Percentiles rank a stretch among this genome's conserved stretches.
Evolutionary conservation across 2,113 vertebrate species (phyloP).

Genomic region (Podarcis cretensis): DNA sequence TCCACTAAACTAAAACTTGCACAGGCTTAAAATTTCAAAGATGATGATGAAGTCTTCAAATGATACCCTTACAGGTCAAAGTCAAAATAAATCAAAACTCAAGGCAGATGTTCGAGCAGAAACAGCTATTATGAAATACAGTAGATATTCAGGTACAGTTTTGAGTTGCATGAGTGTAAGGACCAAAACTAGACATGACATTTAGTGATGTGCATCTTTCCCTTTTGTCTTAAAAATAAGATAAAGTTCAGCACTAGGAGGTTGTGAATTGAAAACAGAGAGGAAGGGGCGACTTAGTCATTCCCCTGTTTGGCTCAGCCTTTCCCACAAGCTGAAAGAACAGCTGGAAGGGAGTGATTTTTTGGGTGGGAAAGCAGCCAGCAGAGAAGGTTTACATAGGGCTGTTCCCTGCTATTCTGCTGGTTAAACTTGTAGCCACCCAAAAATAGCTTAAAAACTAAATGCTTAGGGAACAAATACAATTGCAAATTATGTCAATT

Average conservation of each 20-base stretch:
- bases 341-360: background rate
- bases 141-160: background rate
- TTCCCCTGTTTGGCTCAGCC: background rate
- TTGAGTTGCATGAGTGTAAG: background rate
- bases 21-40: background rate
- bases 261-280: background rate
- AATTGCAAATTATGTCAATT: background rate
- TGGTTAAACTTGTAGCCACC: background rate
- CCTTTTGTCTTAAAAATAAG: background rate
- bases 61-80: background rate
- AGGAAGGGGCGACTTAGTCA: background rate
- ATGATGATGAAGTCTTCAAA: background rate
- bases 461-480: background rate
- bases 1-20: background rate
- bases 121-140: background rate
- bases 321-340: background rate
- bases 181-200: background rate
- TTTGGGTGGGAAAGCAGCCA: conserved; percentile 11
- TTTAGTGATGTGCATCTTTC: too few relatives aligned
- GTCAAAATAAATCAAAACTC: background rate
- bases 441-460: background rate
- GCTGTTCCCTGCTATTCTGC: background rate
- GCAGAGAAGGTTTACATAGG: background rate
- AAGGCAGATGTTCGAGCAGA: background rate
- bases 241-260: background rate